phyloP scores from a whole-genome alignment of 2,113 vertebrate species.

The Saguinus imperator region DNA sequence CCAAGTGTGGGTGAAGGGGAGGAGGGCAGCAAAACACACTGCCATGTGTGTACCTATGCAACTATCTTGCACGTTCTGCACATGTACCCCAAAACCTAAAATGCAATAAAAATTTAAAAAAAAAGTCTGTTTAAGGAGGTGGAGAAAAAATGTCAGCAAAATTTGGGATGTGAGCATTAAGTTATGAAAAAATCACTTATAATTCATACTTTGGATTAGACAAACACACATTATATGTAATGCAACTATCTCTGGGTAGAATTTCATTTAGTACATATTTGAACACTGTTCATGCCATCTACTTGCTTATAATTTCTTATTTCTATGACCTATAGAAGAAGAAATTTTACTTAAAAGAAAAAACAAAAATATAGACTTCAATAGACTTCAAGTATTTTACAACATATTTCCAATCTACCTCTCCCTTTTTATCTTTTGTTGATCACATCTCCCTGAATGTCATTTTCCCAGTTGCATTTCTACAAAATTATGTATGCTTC shows the following conservation, averaged over 20 bases:
- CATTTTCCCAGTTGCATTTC: neutral
- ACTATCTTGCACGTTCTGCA: too few species aligned
- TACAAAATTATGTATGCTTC: neutral
- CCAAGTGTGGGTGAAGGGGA: too few species aligned
- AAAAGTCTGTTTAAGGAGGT: neutral
- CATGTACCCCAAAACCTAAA: too few species aligned
- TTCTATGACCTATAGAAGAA: neutral
- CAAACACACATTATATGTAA: neutral
- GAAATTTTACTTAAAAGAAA: neutral
- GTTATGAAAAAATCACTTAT: neutral
- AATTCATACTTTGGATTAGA: neutral
- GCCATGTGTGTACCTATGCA: too few species aligned
- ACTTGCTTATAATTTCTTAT: neutral
- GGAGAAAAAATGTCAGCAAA: neutral
- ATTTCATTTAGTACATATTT: neutral
- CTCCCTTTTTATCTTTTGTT: neutral
- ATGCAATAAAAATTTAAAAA: too few species aligned
- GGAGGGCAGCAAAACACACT: too few species aligned
- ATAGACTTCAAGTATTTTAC: neutral
- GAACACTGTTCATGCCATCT: neutral
- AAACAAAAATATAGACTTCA: neutral
- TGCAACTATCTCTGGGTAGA: neutral
- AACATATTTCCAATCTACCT: neutral
- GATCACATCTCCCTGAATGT: neutral
- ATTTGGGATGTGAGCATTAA: neutral